Evolutionary conservation across 1,140 invertebrate species (phyloP).

Genomic region (Drosophila suzukii): DNA sequence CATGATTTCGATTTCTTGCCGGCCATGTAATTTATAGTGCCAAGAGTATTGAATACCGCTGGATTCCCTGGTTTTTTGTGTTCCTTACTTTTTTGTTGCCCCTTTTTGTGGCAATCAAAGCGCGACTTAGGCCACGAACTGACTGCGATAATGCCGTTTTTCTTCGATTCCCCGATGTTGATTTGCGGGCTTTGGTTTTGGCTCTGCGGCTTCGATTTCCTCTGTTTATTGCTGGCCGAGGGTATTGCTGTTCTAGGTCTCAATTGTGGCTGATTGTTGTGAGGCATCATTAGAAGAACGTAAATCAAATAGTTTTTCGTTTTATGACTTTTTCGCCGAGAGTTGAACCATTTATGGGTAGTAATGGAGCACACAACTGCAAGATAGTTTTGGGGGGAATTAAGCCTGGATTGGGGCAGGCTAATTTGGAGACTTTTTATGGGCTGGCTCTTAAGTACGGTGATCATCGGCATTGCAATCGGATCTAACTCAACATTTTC

Average conservation of each 20-base stretch:
- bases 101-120: conserved; percentile 50
- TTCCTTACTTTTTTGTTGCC: conserved; percentile 10
- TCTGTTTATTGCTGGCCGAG: conserved; percentile 33
- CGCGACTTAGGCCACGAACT: conserved; percentile 67
- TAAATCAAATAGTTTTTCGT: conserved; percentile 68
- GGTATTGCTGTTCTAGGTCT: conserved; percentile 50
- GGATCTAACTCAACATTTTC: too few relatives aligned
- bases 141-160: conserved; percentile 42
- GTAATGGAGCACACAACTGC: conserved; percentile 18
- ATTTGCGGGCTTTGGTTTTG: conserved; percentile 22
- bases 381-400: conserved; percentile 10
- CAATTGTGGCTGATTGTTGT: conserved; percentile 69
- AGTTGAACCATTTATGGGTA: conserved; percentile 36
- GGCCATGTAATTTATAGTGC: conserved; percentile 76
- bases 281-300: conserved; percentile 75
- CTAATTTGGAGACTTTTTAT: conserved; percentile 12
- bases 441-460: not conserved
- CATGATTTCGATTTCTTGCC: conserved; percentile 81
- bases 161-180: conserved; percentile 18
- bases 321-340: conserved; percentile 40
- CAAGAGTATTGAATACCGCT: conserved; percentile 70
- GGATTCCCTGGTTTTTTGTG: conserved; percentile 11
- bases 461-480: not conserved
- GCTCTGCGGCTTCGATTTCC: conserved; percentile 49
- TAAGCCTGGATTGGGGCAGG: conserved; percentile 17